Evolutionary conservation across 2,888 invertebrate species (phyloP), one percentile per base, ranked within the genome.

Genomic region (Hirtodrosophila alboralis): DNA sequence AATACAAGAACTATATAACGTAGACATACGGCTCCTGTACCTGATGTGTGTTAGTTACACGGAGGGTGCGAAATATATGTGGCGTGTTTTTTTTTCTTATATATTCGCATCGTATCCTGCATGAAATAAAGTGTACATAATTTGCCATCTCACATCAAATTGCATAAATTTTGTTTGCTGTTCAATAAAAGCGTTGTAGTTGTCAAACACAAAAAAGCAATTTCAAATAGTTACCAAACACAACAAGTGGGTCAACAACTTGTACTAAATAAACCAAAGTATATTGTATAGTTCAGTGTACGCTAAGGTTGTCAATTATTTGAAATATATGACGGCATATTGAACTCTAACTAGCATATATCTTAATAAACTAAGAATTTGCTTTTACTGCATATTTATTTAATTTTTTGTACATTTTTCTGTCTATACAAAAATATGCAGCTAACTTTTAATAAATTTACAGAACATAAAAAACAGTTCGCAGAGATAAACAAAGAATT

Each of bases 61-160:
- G n/a, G n/a, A n/a, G 41, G 53, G 67, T 73, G 67, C 47, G 59
- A 72, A 78, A 68, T 75, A 75, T 75, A 66, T 75, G n/a, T n/a
- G 70, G 63, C 36, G 16, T 53, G 54, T 51, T 49, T 34, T 23
- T 37, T 7, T 14, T 47, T 34, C 21, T 37, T 7, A 12, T 47
- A 4, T 16, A 13, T 18, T 10, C 7, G 14, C 58, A 16, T 31
- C 16, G 41, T 53, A 63, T 78, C 54, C 62, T 62, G 62, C 63
- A 61, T 61, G 76, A 79, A 80, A 83, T 80, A 76, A 79, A 80
- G 67, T 83, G 79, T 52, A 76, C 74, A 83, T 79, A 80, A 79
- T 83, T 78, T 76, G 78, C 62, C 61, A 60, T 14, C 73, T 56
- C 64, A 75, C 59, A 69, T 64, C 57, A 59, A 61, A 65, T 58